phyloP scores from a whole-genome alignment of 1,140 invertebrate genomes.

The Musca domestica region DNA sequence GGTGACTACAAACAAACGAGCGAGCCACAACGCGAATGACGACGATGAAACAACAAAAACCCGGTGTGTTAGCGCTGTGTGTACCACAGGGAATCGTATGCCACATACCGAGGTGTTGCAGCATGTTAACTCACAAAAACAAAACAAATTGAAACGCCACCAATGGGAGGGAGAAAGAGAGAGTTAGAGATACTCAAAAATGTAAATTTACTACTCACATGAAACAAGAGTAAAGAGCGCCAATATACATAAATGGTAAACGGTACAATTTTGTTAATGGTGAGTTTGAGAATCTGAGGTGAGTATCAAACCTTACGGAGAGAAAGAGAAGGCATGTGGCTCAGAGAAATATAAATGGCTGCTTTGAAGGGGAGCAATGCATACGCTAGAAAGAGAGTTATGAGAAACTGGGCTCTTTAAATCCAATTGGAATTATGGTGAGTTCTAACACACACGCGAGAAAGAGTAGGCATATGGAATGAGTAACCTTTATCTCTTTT shows the following conservation, averaged over 20 bases:
- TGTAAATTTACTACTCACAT: not conserved
- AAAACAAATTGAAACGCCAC: constrained; percentile 29
- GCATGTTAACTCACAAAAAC: constrained; percentile 16
- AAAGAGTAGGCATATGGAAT: not conserved
- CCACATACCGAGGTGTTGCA: constrained; percentile 15
- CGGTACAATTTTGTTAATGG: too few species aligned
- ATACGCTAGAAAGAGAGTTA: not conserved
- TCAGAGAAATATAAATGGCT: constrained; percentile 14
- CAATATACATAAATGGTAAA: not conserved
- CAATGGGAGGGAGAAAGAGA: not conserved
- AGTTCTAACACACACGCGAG: not conserved
- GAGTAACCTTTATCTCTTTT: not conserved
- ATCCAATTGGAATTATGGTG: constrained; percentile 20
- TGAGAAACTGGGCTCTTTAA: not conserved
- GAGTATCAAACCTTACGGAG: not conserved
- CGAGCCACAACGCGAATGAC: not conserved
- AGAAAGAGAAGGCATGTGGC: not conserved
- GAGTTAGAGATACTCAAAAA: not conserved
- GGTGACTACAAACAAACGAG: constrained; percentile 1
- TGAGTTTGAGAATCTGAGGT: not conserved
- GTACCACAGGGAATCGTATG: constrained; percentile 12
- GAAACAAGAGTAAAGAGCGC: not conserved
- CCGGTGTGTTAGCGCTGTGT: not conserved
- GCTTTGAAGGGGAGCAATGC: not conserved
- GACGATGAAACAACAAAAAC: not conserved